Base-by-base conservation (phyloP, 2,888 invertebrate genomes). In the Harpalus rubripes region DNA sequence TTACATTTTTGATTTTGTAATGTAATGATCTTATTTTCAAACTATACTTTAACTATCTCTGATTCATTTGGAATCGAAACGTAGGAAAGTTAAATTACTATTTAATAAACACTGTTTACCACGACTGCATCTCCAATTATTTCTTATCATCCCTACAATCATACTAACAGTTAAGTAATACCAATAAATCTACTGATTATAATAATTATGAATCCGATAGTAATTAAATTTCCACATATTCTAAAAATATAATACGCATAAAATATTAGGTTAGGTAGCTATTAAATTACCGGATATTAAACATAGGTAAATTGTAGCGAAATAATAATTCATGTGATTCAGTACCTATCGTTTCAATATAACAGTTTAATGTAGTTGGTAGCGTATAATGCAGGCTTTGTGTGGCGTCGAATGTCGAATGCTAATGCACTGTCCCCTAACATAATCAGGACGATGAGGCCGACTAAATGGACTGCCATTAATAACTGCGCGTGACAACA, bases 401-500 rank as follows among this genome's bases (percentile, higher is more conserved):
- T 32, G 80, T 61, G 59, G 80, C 61, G 61, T 15, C 61, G 80
- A 15, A 80, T 80, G 61, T 15, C 61, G 80, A 15, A 80, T 80
- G 80, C 61, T 80, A 80, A 80, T 80, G 80, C 61, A 61, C 59
- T 32, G 68, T 41, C 84, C 79, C 58, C 83, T 76, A 79, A 80
- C 82, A 87, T 88, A 87, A 88, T 39, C 26, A 61, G 61, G 63
- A 16, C 59, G 78, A 65, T 63, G 74, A 81, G 74, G 61, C 15
- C 63, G 74, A 44, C 88, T 88, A 87, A 89, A 90, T 87, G 88
- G 88, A 88, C 88, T 88, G 88, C 88, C 90, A 90, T 90, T 90
- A 90, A 90, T 90, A 90, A 90, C 88, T 88, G 88, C 89, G 88
- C 89, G 89, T 90, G 90, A 90, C 90, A 90, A 90, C 90, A 90